A percentile compares a stretch with the other conserved stretches of the same genome.
Conservation (phyloP, 2,888 invertebrate species). For the Scaptomyza cyrtandrae region DNA sequence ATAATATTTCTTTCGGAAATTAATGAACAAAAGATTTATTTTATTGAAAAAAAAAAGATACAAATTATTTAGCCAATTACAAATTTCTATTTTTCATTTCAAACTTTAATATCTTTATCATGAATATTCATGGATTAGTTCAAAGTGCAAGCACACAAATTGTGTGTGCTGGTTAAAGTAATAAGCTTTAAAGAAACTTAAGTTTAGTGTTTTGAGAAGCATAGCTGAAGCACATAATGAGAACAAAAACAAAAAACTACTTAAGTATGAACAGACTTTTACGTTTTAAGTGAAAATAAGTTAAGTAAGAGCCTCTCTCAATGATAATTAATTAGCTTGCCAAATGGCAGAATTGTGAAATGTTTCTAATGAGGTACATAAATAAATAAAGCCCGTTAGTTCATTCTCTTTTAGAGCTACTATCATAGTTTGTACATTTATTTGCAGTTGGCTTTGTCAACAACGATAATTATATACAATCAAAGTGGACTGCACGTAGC, state of each 20-base stretch:
- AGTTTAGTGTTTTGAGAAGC: not conserved
- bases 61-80: too few relatives aligned
- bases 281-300: not conserved
- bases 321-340: constrained; percentile 21
- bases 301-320: not conserved
- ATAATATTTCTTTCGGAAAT: too few relatives aligned
- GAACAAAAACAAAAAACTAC: not conserved
- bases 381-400: not conserved
- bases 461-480: constrained; percentile 69
- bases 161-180: too few relatives aligned
- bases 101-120: too few relatives aligned
- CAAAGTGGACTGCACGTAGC: constrained; percentile 56
- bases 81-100: too few relatives aligned
- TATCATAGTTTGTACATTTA: constrained; percentile 23
- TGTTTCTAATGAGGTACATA: constrained; percentile 17
- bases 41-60: too few relatives aligned
- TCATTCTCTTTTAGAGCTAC: not conserved
- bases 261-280: constrained; percentile 1
- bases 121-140: too few relatives aligned
- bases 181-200: not conserved
- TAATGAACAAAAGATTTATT: too few relatives aligned
- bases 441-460: constrained; percentile 58
- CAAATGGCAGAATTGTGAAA: constrained; percentile 11
- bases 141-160: too few relatives aligned
- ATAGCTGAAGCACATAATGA: not conserved